Percentiles rank a stretch among this genome's conserved stretches.
These are phyloP conservation scores for Hermaeophaga mercurialis DNA, from an alignment of 2,888 invertebrate species.

Conservation along the genomic window DNA sequence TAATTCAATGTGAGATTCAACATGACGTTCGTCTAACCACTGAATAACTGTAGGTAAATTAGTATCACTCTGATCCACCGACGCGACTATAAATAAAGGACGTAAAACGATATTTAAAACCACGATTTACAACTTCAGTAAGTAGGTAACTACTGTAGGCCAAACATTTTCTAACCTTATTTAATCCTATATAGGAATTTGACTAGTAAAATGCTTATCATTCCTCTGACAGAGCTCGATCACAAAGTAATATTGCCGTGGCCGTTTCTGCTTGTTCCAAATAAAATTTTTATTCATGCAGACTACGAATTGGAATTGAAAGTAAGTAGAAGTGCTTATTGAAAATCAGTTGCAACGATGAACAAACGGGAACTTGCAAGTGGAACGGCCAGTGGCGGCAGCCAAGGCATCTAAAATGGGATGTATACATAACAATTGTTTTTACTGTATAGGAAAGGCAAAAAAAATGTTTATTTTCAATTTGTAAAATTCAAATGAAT, in stretches of 20 bases:
- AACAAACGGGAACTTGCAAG: slow-evolving; percentile 11
- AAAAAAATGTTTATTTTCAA: too few relatives aligned
- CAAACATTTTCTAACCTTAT: neutral
- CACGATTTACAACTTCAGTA: neutral
- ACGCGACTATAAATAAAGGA: too few relatives aligned
- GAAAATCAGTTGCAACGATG: slow-evolving; percentile 14
- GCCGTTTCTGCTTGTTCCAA: slow-evolving; percentile 7
- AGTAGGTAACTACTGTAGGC: neutral
- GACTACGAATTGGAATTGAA: slow-evolving; percentile 14
- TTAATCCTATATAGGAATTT: neutral
- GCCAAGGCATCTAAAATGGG: too few relatives aligned
- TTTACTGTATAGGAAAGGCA: too few relatives aligned
- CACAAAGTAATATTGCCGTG: slow-evolving; percentile 2
- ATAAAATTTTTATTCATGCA: slow-evolving; percentile 13
- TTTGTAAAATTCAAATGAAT: too few relatives aligned
- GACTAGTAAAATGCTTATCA: neutral
- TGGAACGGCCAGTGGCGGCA: slow-evolving; percentile 7
- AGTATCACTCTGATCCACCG: too few relatives aligned
- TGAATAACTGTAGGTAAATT: too few relatives aligned
- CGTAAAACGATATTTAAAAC: too few relatives aligned
- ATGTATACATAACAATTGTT: too few relatives aligned
- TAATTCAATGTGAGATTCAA: too few relatives aligned
- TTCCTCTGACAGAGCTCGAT: slow-evolving; percentile 1
- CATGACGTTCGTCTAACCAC: too few relatives aligned
- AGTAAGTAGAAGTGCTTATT: slow-evolving; percentile 9